Percentiles rank a stretch among this genome's conserved stretches.
Evolutionary conservation across 2,113 vertebrate species (phyloP).

Genomic region (Gnathonemus echidnorhynchus): DNA sequence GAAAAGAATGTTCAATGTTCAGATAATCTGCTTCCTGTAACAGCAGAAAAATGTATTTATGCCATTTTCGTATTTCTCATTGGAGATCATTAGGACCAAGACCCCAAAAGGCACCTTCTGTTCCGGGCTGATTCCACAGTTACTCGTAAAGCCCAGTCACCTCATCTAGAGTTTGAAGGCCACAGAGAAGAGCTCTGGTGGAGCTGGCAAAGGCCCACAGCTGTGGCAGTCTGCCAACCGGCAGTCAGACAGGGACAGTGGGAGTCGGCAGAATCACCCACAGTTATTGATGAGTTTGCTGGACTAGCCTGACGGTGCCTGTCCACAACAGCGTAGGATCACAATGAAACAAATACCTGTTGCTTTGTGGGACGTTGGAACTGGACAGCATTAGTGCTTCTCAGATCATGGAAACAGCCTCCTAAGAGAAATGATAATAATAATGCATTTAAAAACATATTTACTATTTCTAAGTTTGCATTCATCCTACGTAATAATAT

Average conservation of each 20-base stretch:
- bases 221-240: slow-evolving; percentile 20
- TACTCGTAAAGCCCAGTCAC: neutral
- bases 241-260: slow-evolving; percentile 20
- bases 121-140: neutral
- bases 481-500: neutral
- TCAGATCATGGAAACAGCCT: neutral
- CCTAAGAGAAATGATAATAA: neutral
- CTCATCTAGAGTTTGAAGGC: slow-evolving; percentile 9
- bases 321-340: neutral
- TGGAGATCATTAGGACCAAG: neutral
- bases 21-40: neutral
- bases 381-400: neutral
- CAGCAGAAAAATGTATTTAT: neutral
- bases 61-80: neutral
- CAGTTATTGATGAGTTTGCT: slow-evolving; percentile 18
- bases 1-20: neutral
- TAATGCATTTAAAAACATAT: neutral
- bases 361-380: neutral
- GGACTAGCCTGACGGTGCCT: neutral
- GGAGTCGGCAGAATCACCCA: neutral
- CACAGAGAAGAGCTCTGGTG: neutral
- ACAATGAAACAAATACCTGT: slow-evolving; percentile 10
- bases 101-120: neutral
- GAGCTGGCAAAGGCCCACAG: slow-evolving; percentile 13
- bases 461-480: neutral